Evolutionary conservation across 1,140 invertebrate genomes (phyloP).

Genomic region (Drosophila fuyamai): DNA sequence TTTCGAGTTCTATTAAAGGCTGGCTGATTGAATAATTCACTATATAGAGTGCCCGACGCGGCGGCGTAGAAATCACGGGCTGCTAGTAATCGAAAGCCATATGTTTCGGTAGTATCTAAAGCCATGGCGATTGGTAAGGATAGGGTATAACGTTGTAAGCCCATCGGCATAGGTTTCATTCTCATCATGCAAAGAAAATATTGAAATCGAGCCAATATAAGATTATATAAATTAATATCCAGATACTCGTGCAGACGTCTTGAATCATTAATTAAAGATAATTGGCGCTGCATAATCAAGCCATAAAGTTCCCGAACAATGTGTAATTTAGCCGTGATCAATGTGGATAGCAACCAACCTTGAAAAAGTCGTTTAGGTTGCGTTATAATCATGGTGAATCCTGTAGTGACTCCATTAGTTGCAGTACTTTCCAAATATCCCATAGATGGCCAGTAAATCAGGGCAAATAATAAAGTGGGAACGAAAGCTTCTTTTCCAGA

Average conservation of each 20-base stretch:
- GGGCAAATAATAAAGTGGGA: not conserved
- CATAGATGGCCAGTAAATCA: constrained; percentile 4
- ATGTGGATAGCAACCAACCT: constrained; percentile 1
- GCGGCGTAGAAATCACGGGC: constrained; percentile 33
- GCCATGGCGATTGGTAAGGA: constrained; percentile 11
- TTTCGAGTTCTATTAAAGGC: not conserved
- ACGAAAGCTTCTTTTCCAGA: not conserved
- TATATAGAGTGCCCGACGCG: constrained; percentile 1
- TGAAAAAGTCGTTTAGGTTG: not conserved
- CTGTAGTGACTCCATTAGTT: not conserved
- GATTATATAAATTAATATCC: not conserved
- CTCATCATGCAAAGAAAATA: not conserved
- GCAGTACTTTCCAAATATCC: not conserved
- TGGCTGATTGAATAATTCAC: not conserved
- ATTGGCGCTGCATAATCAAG: constrained; percentile 1
- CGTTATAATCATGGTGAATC: not conserved
- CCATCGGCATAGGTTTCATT: not conserved
- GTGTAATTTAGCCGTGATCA: constrained; percentile 31
- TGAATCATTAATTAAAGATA: constrained; percentile 17
- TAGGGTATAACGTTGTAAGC: not conserved
- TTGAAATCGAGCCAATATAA: not conserved
- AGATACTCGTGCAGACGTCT: not conserved
- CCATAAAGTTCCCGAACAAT: constrained; percentile 3
- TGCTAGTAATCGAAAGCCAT: constrained; percentile 46
- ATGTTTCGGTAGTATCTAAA: constrained; percentile 5